These are phyloP conservation scores for Thomomys bottae DNA, from an alignment of 2,113 vertebrate species.

Conservation along the genomic window DNA sequence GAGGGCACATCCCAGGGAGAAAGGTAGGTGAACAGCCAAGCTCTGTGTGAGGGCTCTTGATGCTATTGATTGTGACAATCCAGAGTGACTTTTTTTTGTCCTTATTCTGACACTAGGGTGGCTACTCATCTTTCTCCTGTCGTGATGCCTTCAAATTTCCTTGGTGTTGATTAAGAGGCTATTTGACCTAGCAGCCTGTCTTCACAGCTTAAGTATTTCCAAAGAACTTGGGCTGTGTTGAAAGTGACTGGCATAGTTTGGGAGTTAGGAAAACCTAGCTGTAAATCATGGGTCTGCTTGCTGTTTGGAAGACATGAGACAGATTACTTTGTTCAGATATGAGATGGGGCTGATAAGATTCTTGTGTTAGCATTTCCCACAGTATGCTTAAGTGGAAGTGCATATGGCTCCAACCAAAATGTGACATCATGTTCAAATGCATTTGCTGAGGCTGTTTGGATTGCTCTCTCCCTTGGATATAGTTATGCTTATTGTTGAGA, in stretches of 20 bases:
- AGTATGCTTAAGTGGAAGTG: background rate
- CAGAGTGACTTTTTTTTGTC: accelerated
- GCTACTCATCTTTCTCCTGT: background rate
- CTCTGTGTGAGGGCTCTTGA: background rate
- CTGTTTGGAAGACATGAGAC: background rate
- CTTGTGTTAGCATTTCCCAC: conserved; percentile 17
- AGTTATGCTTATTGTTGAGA: background rate
- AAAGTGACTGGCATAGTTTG: background rate
- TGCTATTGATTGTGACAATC: background rate
- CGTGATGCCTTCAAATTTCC: background rate
- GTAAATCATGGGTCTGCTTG: background rate
- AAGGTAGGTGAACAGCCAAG: background rate
- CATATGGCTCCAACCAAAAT: background rate
- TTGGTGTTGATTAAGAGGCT: background rate
- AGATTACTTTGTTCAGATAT: background rate
- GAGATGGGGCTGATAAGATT: background rate
- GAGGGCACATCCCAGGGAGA: accelerated
- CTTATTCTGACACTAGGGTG: background rate
- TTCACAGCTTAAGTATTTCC: background rate
- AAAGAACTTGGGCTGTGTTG: background rate
- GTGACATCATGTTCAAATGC: background rate
- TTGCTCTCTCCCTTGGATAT: background rate
- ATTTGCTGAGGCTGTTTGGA: background rate
- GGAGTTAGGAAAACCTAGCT: background rate
- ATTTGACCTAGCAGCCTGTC: background rate